A percentile compares a stretch with the other conserved stretches of the same genome.
Conservation (phyloP, 92 coral and sea anemone species). For the Zoanthus solanderi region DNA sequence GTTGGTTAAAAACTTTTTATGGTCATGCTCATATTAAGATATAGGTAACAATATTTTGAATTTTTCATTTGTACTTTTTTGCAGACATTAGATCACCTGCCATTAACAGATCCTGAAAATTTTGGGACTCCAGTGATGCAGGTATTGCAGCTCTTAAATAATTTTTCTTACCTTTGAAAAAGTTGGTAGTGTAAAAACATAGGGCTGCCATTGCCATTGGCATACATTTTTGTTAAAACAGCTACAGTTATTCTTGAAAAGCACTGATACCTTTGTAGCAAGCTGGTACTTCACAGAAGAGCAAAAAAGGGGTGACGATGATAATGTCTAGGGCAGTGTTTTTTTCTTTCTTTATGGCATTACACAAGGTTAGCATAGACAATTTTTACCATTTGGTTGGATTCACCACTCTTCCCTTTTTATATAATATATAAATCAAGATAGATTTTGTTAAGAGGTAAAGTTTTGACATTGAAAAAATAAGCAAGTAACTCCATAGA, state of each 20-base stretch:
- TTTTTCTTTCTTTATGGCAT: not conserved
- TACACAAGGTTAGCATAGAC: not conserved
- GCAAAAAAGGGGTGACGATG: not conserved
- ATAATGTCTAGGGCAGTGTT: not conserved
- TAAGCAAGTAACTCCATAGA: too few species aligned
- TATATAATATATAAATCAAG: too few species aligned
- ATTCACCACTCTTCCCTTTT: too few species aligned
- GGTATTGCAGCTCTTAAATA: slow-evolving; percentile 57
- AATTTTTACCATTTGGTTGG: too few species aligned
- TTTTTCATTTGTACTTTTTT: slow-evolving; percentile 39
- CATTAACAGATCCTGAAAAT: slow-evolving; percentile 98
- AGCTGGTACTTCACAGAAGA: too few species aligned
- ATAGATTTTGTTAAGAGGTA: too few species aligned
- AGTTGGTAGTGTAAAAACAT: too few species aligned
- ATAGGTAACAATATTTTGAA: not conserved
- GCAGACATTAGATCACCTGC: slow-evolving; percentile 97
- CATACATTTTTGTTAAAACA: too few species aligned
- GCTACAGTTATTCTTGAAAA: not conserved
- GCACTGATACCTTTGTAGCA: not conserved
- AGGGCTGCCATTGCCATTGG: too few species aligned
- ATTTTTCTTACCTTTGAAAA: not conserved
- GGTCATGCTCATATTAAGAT: not conserved
- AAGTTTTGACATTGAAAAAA: too few species aligned
- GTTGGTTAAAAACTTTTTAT: slow-evolving; percentile 48
- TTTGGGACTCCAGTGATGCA: slow-evolving; percentile 99